Percentiles rank a stretch among this genome's conserved stretches.
Conservation (phyloP, 2,888 invertebrate genomes). For the Drosophila buzzatii region DNA sequence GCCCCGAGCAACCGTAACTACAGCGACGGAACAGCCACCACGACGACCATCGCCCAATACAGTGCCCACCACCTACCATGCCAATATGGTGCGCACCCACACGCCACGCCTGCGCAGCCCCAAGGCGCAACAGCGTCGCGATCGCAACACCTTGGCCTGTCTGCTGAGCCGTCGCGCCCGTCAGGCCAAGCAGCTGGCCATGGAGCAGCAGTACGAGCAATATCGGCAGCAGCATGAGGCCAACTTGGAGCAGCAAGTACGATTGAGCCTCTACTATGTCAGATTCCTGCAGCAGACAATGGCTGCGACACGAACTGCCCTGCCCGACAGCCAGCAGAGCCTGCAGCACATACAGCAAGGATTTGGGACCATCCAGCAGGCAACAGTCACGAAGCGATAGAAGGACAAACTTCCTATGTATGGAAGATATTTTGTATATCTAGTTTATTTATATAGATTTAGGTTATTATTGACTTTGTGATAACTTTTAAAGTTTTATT, state of each 20-base stretch:
- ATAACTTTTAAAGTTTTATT: slow-evolving; percentile 46
- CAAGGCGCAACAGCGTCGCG: slow-evolving; percentile 70
- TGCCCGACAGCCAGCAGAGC: slow-evolving; percentile 17
- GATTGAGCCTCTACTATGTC: slow-evolving; percentile 65
- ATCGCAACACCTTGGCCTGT: slow-evolving; percentile 70
- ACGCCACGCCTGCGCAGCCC: slow-evolving; percentile 49
- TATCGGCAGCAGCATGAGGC: slow-evolving; percentile 51
- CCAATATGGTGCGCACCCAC: slow-evolving; percentile 70
- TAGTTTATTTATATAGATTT: not conserved
- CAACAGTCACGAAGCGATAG: slow-evolving; percentile 25
- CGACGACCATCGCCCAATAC: slow-evolving; percentile 10
- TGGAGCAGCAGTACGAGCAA: slow-evolving; percentile 64
- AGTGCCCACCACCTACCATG: slow-evolving; percentile 46
- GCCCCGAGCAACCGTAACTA: not conserved
- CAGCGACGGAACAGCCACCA: slow-evolving; percentile 1
- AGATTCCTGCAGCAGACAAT: slow-evolving; percentile 59
- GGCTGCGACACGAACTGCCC: slow-evolving; percentile 33
- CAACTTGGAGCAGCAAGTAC: slow-evolving; percentile 59
- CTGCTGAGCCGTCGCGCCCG: slow-evolving; percentile 61
- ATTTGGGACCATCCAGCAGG: slow-evolving; percentile 7
- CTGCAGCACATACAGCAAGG: slow-evolving; percentile 10
- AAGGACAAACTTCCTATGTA: slow-evolving; percentile 6
- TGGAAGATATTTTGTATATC: not conserved
- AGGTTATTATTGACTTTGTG: slow-evolving; percentile 34
- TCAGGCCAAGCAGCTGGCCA: slow-evolving; percentile 57